phyloP scores from a whole-genome alignment of 2,113 vertebrate species.

The Natator depressus region DNA sequence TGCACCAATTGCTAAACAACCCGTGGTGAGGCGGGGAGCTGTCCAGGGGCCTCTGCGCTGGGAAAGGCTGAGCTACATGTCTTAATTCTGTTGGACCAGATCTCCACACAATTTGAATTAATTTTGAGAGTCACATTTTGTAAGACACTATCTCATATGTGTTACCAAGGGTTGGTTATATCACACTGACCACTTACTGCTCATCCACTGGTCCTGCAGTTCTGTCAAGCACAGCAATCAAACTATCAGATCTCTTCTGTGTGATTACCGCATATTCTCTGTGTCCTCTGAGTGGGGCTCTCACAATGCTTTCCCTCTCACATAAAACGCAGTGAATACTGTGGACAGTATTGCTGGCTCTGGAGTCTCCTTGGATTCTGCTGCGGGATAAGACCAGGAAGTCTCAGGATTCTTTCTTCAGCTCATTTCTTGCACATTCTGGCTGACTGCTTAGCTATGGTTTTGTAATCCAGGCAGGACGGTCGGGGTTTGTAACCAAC shows the following conservation, averaged over 20 bases:
- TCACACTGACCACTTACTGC: background rate
- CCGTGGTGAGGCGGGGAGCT: background rate
- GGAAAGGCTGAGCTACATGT: background rate
- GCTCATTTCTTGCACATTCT: background rate
- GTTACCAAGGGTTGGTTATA: background rate
- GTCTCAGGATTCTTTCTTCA: background rate
- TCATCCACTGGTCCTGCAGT: background rate
- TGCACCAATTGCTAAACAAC: background rate
- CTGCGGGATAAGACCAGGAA: background rate
- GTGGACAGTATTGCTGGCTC: background rate
- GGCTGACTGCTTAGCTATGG: background rate
- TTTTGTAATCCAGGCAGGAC: background rate
- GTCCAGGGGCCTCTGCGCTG: no score
- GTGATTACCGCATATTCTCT: background rate
- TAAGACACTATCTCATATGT: background rate
- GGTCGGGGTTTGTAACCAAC: background rate
- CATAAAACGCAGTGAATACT: rapidly evolving
- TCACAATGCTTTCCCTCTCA: background rate
- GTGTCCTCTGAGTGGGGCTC: background rate
- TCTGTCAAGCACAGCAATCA: background rate
- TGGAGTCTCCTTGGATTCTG: background rate
- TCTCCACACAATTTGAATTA: no score
- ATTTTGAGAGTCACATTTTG: background rate
- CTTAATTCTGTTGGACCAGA: background rate
- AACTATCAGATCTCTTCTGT: background rate